Evolutionary conservation across 2,113 vertebrate species (phyloP).

Genomic region (Calyptommatus sinebrachiatus): DNA sequence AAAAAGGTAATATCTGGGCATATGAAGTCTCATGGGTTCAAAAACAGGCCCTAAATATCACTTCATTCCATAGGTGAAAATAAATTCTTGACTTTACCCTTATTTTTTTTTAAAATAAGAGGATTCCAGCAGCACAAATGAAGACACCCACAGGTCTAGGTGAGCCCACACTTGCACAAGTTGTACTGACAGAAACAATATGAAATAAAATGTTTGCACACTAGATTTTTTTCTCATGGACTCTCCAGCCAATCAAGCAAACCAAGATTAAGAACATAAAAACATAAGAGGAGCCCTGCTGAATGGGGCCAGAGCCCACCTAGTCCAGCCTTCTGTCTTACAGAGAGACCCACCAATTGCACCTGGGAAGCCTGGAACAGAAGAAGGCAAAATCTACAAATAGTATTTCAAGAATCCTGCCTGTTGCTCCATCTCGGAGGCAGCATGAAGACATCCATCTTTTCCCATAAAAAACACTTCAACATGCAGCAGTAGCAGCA

Average conservation of each 20-base stretch:
- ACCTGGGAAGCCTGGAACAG: too few species aligned
- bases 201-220: neutral
- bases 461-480: conserved; percentile 34
- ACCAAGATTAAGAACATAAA: conserved; percentile 20
- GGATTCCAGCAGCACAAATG: neutral
- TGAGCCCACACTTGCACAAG: conserved; percentile 43
- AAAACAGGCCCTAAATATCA: too few species aligned
- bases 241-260: conserved; percentile 29
- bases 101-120: conserved; percentile 40
- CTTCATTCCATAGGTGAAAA: conserved; percentile 54
- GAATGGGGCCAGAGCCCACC: too few species aligned
- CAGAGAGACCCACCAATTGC: too few species aligned
- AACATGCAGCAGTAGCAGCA: neutral
- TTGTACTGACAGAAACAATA: fast-evolving
- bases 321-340: too few species aligned
- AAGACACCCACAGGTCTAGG: conserved; percentile 21
- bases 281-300: neutral
- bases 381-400: too few species aligned
- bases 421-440: too few species aligned
- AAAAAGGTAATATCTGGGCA: too few species aligned
- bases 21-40: too few species aligned
- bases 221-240: conserved; percentile 53
- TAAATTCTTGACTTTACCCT: conserved; percentile 43
- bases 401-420: too few species aligned
- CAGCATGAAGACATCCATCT: neutral